Percentiles rank a stretch among this genome's conserved stretches.
Conservation (phyloP, 2,888 invertebrate genomes). For the Scaptomyza cyrtandrae region DNA sequence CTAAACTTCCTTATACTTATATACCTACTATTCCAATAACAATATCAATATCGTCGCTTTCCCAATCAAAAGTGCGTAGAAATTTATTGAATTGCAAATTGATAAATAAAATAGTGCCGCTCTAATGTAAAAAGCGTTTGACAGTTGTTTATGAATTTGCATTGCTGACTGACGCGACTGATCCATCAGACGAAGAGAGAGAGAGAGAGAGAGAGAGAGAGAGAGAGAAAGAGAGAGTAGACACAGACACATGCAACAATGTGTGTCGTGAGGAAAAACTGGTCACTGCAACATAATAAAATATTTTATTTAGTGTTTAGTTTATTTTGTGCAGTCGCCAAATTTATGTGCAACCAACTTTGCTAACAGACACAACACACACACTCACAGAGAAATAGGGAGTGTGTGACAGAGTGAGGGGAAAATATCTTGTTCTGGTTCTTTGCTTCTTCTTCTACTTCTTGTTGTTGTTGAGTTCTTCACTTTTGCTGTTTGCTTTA, state of each 20-base stretch:
- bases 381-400: background rate
- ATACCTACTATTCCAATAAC: slow-evolving; percentile 39
- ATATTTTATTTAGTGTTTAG: slow-evolving; percentile 81
- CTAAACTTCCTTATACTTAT: slow-evolving; percentile 71
- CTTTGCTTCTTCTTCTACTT: background rate
- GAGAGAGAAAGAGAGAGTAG: slow-evolving; percentile 4
- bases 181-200: slow-evolving; percentile 7
- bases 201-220: background rate
- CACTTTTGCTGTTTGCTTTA: slow-evolving; percentile 65
- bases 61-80: slow-evolving; percentile 67
- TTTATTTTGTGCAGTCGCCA: slow-evolving; percentile 66
- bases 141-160: slow-evolving; percentile 75
- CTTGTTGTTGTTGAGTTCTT: background rate
- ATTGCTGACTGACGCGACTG: background rate
- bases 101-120: slow-evolving; percentile 70
- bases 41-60: slow-evolving; percentile 66
- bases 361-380: slow-evolving; percentile 12
- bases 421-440: slow-evolving; percentile 49
- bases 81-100: slow-evolving; percentile 78
- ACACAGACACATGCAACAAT: slow-evolving; percentile 59
- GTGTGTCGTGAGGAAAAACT: slow-evolving; percentile 60
- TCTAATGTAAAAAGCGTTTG: slow-evolving; percentile 61
- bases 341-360: slow-evolving; percentile 67
- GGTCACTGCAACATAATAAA: slow-evolving; percentile 74
- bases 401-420: background rate